Evolutionary conservation across 1,140 invertebrate genomes (phyloP).

Genomic region (Druon quercuslanigerum): DNA sequence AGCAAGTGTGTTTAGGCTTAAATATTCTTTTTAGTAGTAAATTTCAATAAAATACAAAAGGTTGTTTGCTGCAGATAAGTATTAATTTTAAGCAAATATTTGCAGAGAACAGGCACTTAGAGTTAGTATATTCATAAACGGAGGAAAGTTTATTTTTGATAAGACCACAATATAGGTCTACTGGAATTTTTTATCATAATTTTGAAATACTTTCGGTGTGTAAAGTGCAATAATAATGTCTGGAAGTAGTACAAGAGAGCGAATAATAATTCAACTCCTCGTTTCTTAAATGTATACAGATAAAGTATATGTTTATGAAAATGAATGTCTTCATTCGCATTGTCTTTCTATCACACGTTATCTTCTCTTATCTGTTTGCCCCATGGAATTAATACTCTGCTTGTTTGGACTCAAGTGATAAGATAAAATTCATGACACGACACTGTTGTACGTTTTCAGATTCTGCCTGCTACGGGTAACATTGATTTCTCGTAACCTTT

Average conservation of each 20-base stretch:
- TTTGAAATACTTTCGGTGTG: neutral
- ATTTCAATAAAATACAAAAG: too few relatives aligned
- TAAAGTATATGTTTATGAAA: slow-evolving; percentile 25
- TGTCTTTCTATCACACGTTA: slow-evolving; percentile 13
- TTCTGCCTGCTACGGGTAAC: neutral
- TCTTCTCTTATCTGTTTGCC: slow-evolving; percentile 29
- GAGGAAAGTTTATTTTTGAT: neutral
- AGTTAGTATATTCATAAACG: neutral
- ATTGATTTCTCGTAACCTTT: slow-evolving; percentile 1
- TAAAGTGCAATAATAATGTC: neutral
- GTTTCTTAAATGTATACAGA: slow-evolving; percentile 7
- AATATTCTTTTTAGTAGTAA: too few relatives aligned
- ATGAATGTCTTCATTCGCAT: slow-evolving; percentile 26
- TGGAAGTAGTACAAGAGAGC: slow-evolving; percentile 10
- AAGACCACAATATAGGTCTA: neutral
- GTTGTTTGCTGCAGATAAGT: too few relatives aligned
- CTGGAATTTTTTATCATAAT: slow-evolving; percentile 19
- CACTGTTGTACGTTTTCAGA: slow-evolving; percentile 5
- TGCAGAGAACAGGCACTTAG: neutral
- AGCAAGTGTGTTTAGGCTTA: too few relatives aligned
- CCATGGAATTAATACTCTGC: slow-evolving; percentile 15
- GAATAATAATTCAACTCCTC: slow-evolving; percentile 5
- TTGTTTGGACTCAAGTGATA: slow-evolving; percentile 21
- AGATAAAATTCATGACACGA: slow-evolving; percentile 31
- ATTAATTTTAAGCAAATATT: neutral